Evolutionary conservation across 2,888 invertebrate species (phyloP), one percentile per base, ranked within the genome.

Genomic region (Rhorus exstirpatorius): DNA sequence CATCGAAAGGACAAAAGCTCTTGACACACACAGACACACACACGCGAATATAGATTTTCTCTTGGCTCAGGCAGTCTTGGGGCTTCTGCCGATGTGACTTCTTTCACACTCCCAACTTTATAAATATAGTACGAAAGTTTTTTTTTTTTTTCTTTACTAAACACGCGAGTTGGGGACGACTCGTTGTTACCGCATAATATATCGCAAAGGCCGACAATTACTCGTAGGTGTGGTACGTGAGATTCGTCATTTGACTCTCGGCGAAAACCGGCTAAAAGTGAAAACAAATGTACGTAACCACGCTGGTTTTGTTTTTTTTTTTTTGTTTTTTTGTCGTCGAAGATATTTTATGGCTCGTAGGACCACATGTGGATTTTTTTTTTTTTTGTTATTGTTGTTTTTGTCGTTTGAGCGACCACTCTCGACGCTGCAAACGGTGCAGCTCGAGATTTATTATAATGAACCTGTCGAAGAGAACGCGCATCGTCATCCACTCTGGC

Each of bases 371-470:
- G n/a, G n/a, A n/a, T n/a, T n/a, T n/a, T n/a, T n/a, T n/a, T n/a
- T n/a, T n/a, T n/a, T n/a, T n/a, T n/a, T n/a, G n/a, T n/a, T n/a
- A n/a, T n/a, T n/a, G n/a, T n/a, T n/a, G n/a, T n/a, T n/a, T n/a
- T 6, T 31, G 3, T 31, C 6, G 31, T 6, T 31, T 6, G 31
- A 31, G 6, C 31, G 31, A 31, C 31, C 31, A 31, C 31, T 21
- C 14, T 21, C 10, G 21, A 53, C 53, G 8, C 21, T 21, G 8
- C 24, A 6, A 31, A 6, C 31, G 31, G 3, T 19, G 19, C 17
- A 21, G 4, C 17, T 7, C 4, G 46, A 63, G 49, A 81, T 81
- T 81, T 81, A 81, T 81, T 78, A 55, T 81, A 61, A 81, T 81
- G 61, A 74, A 74, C 63, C 81, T 81, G 81, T 81, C 81, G 72